Evolutionary conservation across 2,797 vertebrate species (phyloP).

Genomic region (Emys orbicularis): DNA sequence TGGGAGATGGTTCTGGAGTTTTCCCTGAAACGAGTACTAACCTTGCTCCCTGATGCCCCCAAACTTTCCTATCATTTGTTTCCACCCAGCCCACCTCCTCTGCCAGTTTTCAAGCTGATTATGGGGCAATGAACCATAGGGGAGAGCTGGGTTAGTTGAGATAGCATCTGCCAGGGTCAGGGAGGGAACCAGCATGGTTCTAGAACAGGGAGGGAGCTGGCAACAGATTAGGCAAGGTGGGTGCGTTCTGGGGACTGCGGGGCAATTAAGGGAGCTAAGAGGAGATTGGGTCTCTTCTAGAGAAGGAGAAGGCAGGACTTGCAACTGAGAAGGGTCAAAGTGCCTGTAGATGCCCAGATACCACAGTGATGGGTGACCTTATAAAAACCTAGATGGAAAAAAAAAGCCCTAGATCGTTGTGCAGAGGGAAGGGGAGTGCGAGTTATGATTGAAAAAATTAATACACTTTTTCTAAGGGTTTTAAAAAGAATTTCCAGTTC

Average conservation of each 20-base stretch:
- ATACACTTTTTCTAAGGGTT: neutral
- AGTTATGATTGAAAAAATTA: neutral
- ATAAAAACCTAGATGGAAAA: conserved; percentile 24
- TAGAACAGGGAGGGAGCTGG: neutral
- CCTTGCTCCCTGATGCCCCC: conserved; percentile 25
- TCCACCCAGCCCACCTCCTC: neutral
- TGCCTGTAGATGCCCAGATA: conserved; percentile 6
- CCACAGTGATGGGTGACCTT: neutral
- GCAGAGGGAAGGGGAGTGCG: neutral
- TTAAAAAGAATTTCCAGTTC: neutral
- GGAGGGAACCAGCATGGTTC: conserved; percentile 15
- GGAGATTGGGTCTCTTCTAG: neutral
- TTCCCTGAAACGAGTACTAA: conserved; percentile 18
- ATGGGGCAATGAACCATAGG: neutral
- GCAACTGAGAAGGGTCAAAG: neutral
- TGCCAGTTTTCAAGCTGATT: neutral
- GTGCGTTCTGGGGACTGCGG: neutral
- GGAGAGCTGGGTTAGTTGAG: neutral
- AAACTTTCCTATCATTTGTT: conserved; percentile 46
- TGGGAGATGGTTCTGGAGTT: conserved; percentile 20
- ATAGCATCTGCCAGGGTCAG: neutral
- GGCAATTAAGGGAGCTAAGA: conserved; percentile 5
- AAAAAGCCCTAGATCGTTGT: neutral
- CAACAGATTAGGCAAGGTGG: neutral
- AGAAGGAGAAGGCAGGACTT: conserved; percentile 11